Evolutionary conservation across 2,797 vertebrate species (phyloP).

Genomic region (Alosa sapidissima): DNA sequence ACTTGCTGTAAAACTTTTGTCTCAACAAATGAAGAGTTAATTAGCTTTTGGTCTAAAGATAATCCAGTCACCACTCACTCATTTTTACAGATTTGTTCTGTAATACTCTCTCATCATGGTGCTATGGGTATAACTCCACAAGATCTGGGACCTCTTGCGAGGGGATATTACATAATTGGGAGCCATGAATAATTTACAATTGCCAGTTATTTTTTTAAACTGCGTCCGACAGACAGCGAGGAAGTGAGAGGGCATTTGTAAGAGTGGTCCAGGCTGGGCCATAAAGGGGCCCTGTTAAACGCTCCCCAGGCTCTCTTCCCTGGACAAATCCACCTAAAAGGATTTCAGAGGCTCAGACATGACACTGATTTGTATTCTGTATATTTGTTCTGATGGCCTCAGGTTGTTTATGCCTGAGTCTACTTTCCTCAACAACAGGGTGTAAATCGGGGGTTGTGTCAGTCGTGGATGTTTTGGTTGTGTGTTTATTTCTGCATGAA

Average conservation of each 20-base stretch:
- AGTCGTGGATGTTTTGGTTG: neutral
- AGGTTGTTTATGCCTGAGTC: neutral
- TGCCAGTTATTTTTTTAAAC: slow-evolving; percentile 31
- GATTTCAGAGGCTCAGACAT: neutral
- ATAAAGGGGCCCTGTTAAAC: neutral
- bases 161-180: slow-evolving; percentile 42
- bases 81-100: neutral
- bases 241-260: slow-evolving; percentile 17
- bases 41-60: neutral
- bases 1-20: neutral
- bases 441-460: neutral
- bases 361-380: slow-evolving; percentile 7
- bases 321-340: neutral
- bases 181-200: slow-evolving; percentile 40
- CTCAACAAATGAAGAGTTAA: neutral
- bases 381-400: neutral
- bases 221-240: slow-evolving; percentile 33
- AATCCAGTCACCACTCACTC: neutral
- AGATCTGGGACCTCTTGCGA: neutral
- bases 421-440: neutral
- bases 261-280: slow-evolving; percentile 21
- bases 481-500: neutral
- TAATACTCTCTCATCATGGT: neutral
- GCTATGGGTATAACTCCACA: neutral
- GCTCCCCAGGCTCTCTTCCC: neutral